Percentiles rank a stretch among this genome's conserved stretches.
Conservation (phyloP, 2,888 invertebrate species). For the Syritta pipiens region DNA sequence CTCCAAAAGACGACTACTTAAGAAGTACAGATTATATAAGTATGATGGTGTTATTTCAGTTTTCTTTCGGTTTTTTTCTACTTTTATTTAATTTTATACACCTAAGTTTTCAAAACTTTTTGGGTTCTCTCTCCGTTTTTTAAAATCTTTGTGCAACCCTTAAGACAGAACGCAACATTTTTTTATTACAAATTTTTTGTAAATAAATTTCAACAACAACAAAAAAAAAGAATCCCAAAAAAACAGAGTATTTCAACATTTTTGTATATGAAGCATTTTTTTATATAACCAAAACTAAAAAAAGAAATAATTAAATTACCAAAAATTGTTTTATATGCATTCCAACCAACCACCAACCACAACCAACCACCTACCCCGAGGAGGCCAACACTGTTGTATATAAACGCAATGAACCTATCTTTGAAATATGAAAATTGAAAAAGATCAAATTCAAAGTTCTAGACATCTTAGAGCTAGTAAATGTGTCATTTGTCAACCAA, state of each 20-base stretch:
- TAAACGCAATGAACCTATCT: constrained; percentile 23
- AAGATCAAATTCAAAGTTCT: constrained; percentile 31
- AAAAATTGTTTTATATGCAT: constrained; percentile 65
- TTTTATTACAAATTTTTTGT: constrained; percentile 52
- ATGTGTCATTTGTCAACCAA: constrained; percentile 54
- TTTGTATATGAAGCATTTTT: constrained; percentile 40
- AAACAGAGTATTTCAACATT: constrained; percentile 6
- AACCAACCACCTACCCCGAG: constrained; percentile 61
- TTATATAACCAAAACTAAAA: constrained; percentile 4
- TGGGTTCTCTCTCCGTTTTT: constrained; percentile 61
- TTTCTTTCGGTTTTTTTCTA: constrained; percentile 69
- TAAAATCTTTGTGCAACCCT: constrained; percentile 46
- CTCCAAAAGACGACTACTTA: constrained; percentile 90
- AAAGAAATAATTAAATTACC: constrained; percentile 40
- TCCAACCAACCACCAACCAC: constrained; percentile 62
- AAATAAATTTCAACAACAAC: too few relatives aligned
- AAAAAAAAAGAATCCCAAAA: constrained; percentile 6
- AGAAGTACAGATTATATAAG: constrained; percentile 85
- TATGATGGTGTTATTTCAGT: constrained; percentile 77
- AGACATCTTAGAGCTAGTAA: constrained; percentile 57
- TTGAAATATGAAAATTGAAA: constrained; percentile 13
- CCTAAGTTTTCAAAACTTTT: constrained; percentile 55
- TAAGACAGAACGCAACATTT: constrained; percentile 61
- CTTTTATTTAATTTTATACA: constrained; percentile 50
- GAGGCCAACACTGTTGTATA: constrained; percentile 63